Percentiles rank a stretch among this genome's conserved stretches.
phyloP scores from a whole-genome alignment of 1,140 invertebrate species.

The Chymomyza costata region DNA sequence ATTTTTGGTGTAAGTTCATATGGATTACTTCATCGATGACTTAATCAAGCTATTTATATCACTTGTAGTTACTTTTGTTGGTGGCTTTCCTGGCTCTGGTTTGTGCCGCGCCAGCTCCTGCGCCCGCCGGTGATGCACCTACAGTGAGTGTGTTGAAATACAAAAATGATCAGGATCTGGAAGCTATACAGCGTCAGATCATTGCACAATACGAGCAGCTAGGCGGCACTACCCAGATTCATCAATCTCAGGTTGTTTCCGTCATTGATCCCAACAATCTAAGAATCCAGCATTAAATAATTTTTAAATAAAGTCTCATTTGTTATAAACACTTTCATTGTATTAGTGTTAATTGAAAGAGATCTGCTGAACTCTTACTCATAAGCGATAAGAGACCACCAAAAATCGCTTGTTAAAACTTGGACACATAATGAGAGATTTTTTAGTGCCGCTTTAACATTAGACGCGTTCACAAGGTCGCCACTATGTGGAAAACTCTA shows the following conservation, averaged over 20 bases:
- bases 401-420: too few species aligned
- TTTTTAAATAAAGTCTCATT: conserved; percentile 37
- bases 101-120: conserved; percentile 16
- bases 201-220: conserved; percentile 59
- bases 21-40: not conserved
- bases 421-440: too few species aligned
- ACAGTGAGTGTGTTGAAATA: conserved; percentile 51
- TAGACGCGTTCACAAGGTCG: conserved; percentile 24
- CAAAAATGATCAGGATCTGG: conserved; percentile 52
- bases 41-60: not conserved
- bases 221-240: conserved; percentile 44
- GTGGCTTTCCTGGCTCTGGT: conserved; percentile 30
- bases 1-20: conserved; percentile 33
- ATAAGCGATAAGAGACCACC: too few species aligned
- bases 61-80: conserved; percentile 38
- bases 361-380: too few species aligned
- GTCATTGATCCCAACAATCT: conserved; percentile 42
- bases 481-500: not conserved
- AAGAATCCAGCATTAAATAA: too few species aligned
- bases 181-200: conserved; percentile 44
- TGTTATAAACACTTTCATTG: not conserved
- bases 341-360: too few species aligned
- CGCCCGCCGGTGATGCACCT: conserved; percentile 38
- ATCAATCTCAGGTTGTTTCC: conserved; percentile 35
- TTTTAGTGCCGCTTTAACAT: conserved; percentile 43